A percentile compares a stretch with the other conserved stretches of the same genome.
Conservation (phyloP, 1,140 invertebrate genomes). For the Drosophila chauvacae region DNA sequence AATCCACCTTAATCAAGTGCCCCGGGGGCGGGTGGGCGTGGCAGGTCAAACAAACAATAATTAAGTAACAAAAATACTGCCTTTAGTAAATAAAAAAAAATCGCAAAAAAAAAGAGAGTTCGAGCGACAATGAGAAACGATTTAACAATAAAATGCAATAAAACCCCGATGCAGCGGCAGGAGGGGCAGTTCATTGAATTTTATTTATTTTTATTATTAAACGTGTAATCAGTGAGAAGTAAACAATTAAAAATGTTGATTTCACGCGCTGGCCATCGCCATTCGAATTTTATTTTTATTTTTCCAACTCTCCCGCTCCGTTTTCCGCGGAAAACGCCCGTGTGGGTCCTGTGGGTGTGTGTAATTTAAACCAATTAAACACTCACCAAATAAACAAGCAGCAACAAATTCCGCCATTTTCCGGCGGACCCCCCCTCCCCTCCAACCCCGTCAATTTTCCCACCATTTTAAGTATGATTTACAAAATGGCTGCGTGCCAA, state of each 20-base stretch:
- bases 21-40: constrained; percentile 7
- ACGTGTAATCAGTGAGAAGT: constrained; percentile 70
- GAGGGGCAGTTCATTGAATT: constrained; percentile 15
- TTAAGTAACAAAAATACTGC: constrained; percentile 67
- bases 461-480: constrained; percentile 53
- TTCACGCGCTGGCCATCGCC: constrained; percentile 30
- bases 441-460: not conserved
- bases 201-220: constrained; percentile 74
- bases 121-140: constrained; percentile 42
- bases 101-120: not conserved
- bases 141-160: constrained; percentile 62
- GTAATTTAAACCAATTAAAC: constrained; percentile 76
- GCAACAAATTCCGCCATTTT: constrained; percentile 7
- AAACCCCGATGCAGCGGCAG: constrained; percentile 11
- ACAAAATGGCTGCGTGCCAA: constrained; percentile 53
- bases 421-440: no score
- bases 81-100: constrained; percentile 9
- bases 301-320: not conserved
- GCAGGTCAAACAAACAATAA: constrained; percentile 61
- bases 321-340: constrained; percentile 13
- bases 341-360: constrained; percentile 27
- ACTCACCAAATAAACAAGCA: constrained; percentile 59
- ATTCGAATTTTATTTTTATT: constrained; percentile 46
- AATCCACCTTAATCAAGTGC: constrained; percentile 64
- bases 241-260: constrained; percentile 65